Base-by-base conservation (phyloP, 2,113 vertebrate genomes). In the Platichthys stellatus region DNA sequence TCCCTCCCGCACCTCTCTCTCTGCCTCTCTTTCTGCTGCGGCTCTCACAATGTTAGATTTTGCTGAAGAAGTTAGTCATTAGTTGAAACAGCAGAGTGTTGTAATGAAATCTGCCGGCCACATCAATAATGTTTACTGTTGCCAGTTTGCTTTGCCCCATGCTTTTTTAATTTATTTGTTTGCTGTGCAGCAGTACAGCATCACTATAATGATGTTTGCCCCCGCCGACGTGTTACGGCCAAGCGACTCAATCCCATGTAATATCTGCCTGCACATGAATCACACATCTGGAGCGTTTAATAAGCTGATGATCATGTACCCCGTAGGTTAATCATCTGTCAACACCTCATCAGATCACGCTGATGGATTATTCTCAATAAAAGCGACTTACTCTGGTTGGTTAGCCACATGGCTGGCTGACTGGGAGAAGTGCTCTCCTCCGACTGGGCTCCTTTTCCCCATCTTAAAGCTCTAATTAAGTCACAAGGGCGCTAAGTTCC, bases 31-130 rank as follows among this genome's bases (percentile, higher is more conserved):
- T 72, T 43, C 66, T 56, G 57, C 80, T 69, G 76, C 82, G 20
- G 84, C 79, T 76, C 86, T 87, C 78, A 69, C 83, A 82, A 78
- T 80, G 81, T 86, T 86, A 80, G 85, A 88, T 91, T 90, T 88
- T 88, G 89, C 90, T 92, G 91, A 90, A 93, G 87, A 93, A 92
- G 84, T 91, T 90, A 90, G 89, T 93, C 92, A 92, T 93, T 92
- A 92, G 88, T 85, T 89, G 84, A 89, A 93, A 92, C 81, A 82
- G 91, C 83, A 79, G 74, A 88, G 87, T 89, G 86, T 88, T 90
- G 89, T 93, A 93, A 93, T 92, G 87, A 92, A 90, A 91, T 91
- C 91, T 84, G 82, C 87, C 43, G 69, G 86, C 86, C 83, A 77
- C 89, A 92, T 94, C 88, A 86, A 92, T 92, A 88, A 86, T 89